Conservation (phyloP, 2,888 invertebrate species). For the Fragum whitleyi region DNA sequence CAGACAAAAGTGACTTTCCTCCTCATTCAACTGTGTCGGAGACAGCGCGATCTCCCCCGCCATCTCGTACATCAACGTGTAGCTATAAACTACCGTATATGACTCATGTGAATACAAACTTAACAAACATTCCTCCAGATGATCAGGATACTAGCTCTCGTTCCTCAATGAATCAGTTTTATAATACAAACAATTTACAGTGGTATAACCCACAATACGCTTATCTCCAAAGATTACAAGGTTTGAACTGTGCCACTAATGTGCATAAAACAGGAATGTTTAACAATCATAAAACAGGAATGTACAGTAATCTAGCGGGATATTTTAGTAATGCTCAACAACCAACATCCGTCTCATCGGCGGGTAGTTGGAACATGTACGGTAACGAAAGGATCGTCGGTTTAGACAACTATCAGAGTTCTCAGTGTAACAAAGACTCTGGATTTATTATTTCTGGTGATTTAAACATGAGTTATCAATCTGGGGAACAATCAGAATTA, state of each 20-base stretch:
- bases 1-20: slow-evolving; percentile 61
- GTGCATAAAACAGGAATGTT: slow-evolving; percentile 24
- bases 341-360: slow-evolving; percentile 29
- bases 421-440: slow-evolving; percentile 39
- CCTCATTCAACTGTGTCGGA: slow-evolving; percentile 53
- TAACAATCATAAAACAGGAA: slow-evolving; percentile 14
- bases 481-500: slow-evolving; percentile 33
- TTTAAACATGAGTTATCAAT: slow-evolving; percentile 41
- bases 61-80: slow-evolving; percentile 39
- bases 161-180: slow-evolving; percentile 42
- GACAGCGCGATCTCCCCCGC: slow-evolving; percentile 34
- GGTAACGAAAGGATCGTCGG: slow-evolving; percentile 49
- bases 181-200: slow-evolving; percentile 56
- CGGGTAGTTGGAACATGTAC: slow-evolving; percentile 43
- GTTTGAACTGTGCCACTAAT: slow-evolving; percentile 40
- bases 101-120: slow-evolving; percentile 72
- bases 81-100: slow-evolving; percentile 50
- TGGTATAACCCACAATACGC: slow-evolving; percentile 61
- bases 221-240: slow-evolving; percentile 57
- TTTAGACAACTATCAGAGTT: slow-evolving; percentile 38
- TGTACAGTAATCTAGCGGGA: slow-evolving; percentile 42
- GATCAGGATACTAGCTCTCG: slow-evolving; percentile 41
- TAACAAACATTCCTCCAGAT: slow-evolving; percentile 72
- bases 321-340: slow-evolving; percentile 39
- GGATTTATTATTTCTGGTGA: slow-evolving; percentile 44